Evolutionary conservation across 2,888 invertebrate genomes (phyloP).

Genomic region (Chaetogeoica ovagalla): DNA sequence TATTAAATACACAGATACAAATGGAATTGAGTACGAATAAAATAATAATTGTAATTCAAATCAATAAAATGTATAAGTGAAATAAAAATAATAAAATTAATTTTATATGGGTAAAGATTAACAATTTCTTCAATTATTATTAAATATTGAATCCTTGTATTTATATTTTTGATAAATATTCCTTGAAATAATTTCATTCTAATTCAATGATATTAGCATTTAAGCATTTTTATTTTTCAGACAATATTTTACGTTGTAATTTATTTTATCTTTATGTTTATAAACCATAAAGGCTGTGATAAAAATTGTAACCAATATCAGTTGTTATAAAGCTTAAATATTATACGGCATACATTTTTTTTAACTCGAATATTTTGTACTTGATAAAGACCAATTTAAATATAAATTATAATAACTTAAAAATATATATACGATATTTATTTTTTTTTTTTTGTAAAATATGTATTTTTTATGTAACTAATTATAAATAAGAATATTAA

Average conservation of each 20-base stretch:
- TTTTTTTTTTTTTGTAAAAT: slow-evolving; percentile 16
- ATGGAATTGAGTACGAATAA: background rate
- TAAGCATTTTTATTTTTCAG: slow-evolving; percentile 1
- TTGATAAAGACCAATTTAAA: background rate
- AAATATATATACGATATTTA: background rate
- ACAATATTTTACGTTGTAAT: background rate
- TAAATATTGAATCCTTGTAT: background rate
- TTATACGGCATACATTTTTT: slow-evolving; percentile 2
- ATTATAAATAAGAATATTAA: background rate
- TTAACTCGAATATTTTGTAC: background rate
- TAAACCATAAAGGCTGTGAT: slow-evolving; percentile 29
- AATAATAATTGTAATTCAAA: background rate
- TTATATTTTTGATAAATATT: slow-evolving; percentile 2
- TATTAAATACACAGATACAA: background rate
- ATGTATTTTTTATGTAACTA: background rate
- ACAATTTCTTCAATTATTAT: background rate
- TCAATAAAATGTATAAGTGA: background rate
- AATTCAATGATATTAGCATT: background rate
- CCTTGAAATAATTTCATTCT: slow-evolving; percentile 7
- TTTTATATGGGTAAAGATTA: background rate
- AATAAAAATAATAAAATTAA: background rate
- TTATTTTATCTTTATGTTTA: background rate
- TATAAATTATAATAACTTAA: background rate
- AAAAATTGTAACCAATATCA: background rate
- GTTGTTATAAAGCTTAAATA: slow-evolving; percentile 4